phyloP scores from a whole-genome alignment of 2,113 vertebrate genomes.

The Anarrhichthys ocellatus region DNA sequence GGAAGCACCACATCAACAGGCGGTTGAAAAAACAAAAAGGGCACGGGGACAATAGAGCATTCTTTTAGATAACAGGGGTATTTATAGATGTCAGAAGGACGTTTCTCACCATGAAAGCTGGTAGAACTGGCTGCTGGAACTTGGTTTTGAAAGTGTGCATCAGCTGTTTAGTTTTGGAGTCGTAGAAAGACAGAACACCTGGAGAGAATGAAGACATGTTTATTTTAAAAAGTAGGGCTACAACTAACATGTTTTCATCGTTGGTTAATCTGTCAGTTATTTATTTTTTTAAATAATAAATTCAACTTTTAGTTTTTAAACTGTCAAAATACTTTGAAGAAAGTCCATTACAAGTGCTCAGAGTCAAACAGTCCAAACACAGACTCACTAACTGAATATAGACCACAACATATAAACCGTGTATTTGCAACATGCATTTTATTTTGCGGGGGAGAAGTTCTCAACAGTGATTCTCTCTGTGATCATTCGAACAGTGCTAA shows the following conservation, averaged over 20 bases:
- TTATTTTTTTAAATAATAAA: neutral
- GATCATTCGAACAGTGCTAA: neutral
- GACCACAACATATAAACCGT: too few relatives aligned
- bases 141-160: constrained; percentile 93
- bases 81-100: neutral
- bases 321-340: neutral
- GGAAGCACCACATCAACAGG: neutral
- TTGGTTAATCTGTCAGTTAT: neutral
- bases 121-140: constrained; percentile 93
- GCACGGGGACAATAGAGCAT: accelerated
- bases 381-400: too few relatives aligned
- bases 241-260: neutral
- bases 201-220: constrained; percentile 6
- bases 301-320: neutral
- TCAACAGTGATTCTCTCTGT: neutral
- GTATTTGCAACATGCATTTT: too few relatives aligned
- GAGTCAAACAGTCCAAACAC: too few relatives aligned
- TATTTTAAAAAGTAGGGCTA: neutral
- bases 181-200: constrained; percentile 96
- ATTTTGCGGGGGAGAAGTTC: neutral
- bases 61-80: neutral
- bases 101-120: constrained; percentile 89
- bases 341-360: too few relatives aligned
- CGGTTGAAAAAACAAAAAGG: neutral
- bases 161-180: constrained; percentile 90